phyloP scores from a whole-genome alignment of 30 jellyfish, hydroid and myxozoan genomes.

The Clytia hemisphaerica region DNA sequence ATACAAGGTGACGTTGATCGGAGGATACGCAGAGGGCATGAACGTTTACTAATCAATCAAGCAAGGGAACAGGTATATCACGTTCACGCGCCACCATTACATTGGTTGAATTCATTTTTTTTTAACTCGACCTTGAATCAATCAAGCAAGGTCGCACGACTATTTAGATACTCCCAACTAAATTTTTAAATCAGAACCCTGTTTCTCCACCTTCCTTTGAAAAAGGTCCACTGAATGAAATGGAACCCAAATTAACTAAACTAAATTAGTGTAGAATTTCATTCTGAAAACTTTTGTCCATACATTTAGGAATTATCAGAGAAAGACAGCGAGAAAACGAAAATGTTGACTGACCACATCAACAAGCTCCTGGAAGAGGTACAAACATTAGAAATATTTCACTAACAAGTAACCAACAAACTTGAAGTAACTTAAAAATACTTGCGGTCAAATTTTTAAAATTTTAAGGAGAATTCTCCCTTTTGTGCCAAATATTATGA shows the following conservation, averaged over 20 bases:
- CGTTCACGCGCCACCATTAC: not conserved
- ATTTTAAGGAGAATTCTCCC: not conserved
- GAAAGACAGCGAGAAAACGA: conserved; percentile 66
- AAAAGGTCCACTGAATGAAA: too few relatives aligned
- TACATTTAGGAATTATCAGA: conserved; percentile 48
- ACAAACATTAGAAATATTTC: not conserved
- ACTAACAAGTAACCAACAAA: too few relatives aligned
- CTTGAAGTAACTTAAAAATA: too few relatives aligned
- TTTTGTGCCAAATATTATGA: too few relatives aligned
- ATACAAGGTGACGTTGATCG: conserved; percentile 91
- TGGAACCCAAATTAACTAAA: too few relatives aligned
- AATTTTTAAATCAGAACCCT: not conserved
- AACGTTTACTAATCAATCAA: conserved; percentile 69
- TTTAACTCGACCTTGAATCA: too few relatives aligned
- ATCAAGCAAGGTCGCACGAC: too few relatives aligned
- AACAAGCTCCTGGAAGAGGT: conserved; percentile 80
- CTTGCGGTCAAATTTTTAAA: not conserved
- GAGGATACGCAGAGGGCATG: conserved; percentile 84
- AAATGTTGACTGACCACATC: conserved; percentile 80
- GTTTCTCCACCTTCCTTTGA: too few relatives aligned
- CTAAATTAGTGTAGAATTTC: too few relatives aligned
- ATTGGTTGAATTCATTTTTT: too few relatives aligned
- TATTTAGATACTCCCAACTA: too few relatives aligned
- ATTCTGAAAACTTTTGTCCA: too few relatives aligned
- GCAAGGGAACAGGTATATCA: conserved; percentile 68